Evolutionary conservation across 2,888 invertebrate genomes (phyloP), one percentile per base, ranked within the genome.

Genomic region (Acanthoscelides obtectus): DNA sequence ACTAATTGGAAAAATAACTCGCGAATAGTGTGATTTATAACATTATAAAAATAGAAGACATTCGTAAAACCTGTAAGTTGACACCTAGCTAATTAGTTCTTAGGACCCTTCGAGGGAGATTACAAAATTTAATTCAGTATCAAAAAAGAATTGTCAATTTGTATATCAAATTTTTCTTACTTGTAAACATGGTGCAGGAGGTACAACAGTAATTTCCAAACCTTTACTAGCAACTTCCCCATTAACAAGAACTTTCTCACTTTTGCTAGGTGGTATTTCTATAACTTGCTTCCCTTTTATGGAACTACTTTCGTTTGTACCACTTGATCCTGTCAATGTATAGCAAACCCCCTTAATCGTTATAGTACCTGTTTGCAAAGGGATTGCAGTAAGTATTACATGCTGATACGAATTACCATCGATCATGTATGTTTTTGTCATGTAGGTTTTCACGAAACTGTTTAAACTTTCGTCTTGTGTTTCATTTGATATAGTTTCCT

Each of bases 171-270:
- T n/a, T n/a, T 25, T 22, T 25, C 74, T 81, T 85, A 93, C 94
- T 89, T 94, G 92, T 80, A 97, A 87, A 80, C 93, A 92, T 0
- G 97, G 96, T 74, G 95, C 92, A 76, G 92, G 90, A 19, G 94
- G 92, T 67, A 93, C 90, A 69, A 97, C 89, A 75, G 89, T 89
- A 71, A 96, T 90, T 76, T 91, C 89, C 70, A 97, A 87, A 75
- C 94, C 88, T 77, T 90, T 90, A 6, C 82, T 94, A 70, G 70
- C 66, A 70, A 20, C 70, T 22, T 22, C 64, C 93, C 20, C 89
- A 89, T 72, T 76, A 6, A 45, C 45, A 45, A 45, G 25, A 25
- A 8, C 45, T 64, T 68, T 74, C 70, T 75, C 73, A 66, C 72
- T 78, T 65, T 73, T 73, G 72, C 67, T 74, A 70, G 72, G 74